phyloP scores from a whole-genome alignment of 2,113 vertebrate species.

The Bubalus kerabau region DNA sequence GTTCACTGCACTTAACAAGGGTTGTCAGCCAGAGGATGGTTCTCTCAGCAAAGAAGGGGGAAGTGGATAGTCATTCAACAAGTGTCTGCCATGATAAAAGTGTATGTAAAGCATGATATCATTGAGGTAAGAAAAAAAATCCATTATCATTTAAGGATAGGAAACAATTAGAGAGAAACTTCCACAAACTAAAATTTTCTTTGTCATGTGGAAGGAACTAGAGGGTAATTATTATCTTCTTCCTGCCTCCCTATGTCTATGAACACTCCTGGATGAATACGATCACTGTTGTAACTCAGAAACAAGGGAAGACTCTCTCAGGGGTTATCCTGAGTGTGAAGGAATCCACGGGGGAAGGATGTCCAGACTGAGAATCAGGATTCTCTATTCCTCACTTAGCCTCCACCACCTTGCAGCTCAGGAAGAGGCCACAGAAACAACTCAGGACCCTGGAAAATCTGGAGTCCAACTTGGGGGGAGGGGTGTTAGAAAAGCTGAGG shows the following conservation, averaged over 20 bases:
- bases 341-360: neutral
- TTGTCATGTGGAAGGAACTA: neutral
- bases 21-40: neutral
- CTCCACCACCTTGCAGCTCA: neutral
- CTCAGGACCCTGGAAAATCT: neutral
- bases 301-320: neutral
- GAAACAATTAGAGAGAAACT: neutral
- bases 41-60: neutral
- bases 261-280: neutral
- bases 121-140: neutral
- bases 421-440: neutral
- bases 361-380: neutral
- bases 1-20: neutral
- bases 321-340: neutral
- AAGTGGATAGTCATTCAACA: neutral
- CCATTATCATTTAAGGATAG: neutral
- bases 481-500: neutral
- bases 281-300: neutral
- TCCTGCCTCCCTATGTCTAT: neutral
- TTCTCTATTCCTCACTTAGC: neutral
- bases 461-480: neutral
- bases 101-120: neutral
- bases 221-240: neutral
- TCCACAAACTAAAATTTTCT: neutral
- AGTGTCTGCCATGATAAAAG: neutral